Evolutionary conservation across 2,797 vertebrate genomes (phyloP), one percentile per base, ranked within the genome.

Genomic region (Odontamblyopus lacepedii): DNA sequence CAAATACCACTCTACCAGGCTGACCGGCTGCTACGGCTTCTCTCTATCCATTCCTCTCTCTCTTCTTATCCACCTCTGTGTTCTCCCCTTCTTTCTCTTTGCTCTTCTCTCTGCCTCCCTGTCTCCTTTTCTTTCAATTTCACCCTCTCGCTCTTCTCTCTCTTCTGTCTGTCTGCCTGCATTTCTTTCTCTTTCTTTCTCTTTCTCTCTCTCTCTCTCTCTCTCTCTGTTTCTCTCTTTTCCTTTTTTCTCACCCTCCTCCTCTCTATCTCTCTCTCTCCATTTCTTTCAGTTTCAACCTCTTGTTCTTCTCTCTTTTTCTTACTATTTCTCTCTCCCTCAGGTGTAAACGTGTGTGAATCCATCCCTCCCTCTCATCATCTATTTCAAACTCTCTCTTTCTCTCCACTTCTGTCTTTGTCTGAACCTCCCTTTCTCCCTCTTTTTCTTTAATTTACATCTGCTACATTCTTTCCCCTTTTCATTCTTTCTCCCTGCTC

Each of bases 11-110:
- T 88, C 87, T 85, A 78, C 79, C 77, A 67, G 77, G 73, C 85
- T 90, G 89, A 88, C 88, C 78, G 83, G 84, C 74, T 88, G 87
- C 87, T 90, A 90, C 86, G 71, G 79, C 74, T 75, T 72, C 75
- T 69, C 73, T 59, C 76, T 69, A 72, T 62, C 71, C 27, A 6
- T 12, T 9, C 59, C 29, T 61, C 13, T n/a, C 51, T 55, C 51
- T 55, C 51, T 23, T 23, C 8, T 57, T 13, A 11, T 63, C 69
- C 75, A 64, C 69, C 63, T 77, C 75, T 86, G 16, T 27, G 26
- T 26, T 26, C 11, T 59, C 23, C 26, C 2, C 23, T 9, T 55
- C 7, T 55, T n/a, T 55, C 53, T 55, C 53, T 55, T 53, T 19
- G 35, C 35, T 9, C 5, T 18, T 18, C 50, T 53, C 50, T 53